Evolutionary conservation across 2,888 invertebrate species (phyloP), one percentile per base, ranked within the genome.

Genomic region (Calliphora vomitoria): DNA sequence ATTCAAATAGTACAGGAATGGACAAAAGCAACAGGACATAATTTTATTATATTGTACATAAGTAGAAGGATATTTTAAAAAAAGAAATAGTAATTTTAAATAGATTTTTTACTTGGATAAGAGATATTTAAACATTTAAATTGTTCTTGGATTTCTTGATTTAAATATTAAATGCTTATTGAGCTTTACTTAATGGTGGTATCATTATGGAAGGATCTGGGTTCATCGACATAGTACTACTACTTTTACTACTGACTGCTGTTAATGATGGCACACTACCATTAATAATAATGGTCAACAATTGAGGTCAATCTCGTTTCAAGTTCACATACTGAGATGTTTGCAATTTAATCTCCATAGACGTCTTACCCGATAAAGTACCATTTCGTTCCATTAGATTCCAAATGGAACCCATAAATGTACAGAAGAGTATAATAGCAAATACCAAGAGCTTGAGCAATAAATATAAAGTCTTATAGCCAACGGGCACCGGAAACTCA

Each of bases 331-430:
- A 62, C 11, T 85, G 74, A 4, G 87, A 82, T 44, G 74, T 66
- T 64, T 76, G 79, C 47, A 94, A 87, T 89, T 92, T 91, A 18
- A 96, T 95, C 91, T 96, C 95, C 95, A 98, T 96, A 1, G 95
- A 95, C 79, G 95, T 94, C 91, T 96, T 95, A 8, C 96, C 96
- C n/a, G 97, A 96, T 90, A 96, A 95, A 18, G 97, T 94, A 60
- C 96, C 97, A 93, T 98, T 97, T 89, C 95, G 95, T 93, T 98
- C 98, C 88, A 97, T 96, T 89, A 95, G 95, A 92, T 97, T 97
- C 97, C 98, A 98, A 88, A 98, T 92, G 0, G 96, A 95, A 47
- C 96, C 97, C 97, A 97, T 97, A 89, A 97, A 95, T 20, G 97
- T 89, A 88, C 95, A 95, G 91, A 97, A 97, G 75, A 96, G 95